Base-by-base conservation (phyloP, 1,140 invertebrate species). In the Zaprionus kolodkinae region DNA sequence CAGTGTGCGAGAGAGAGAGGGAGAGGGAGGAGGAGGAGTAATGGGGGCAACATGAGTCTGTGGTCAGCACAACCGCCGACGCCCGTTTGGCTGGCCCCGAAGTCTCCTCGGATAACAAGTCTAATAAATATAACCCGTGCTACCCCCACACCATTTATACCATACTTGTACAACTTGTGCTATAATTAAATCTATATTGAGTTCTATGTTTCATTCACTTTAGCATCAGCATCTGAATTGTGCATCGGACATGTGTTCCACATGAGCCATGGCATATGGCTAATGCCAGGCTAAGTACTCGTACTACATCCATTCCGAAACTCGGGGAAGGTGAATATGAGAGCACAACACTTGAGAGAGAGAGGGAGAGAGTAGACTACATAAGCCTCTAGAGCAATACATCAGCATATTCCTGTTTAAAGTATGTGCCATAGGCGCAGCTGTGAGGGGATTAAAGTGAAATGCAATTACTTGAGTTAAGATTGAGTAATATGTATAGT, bases 171-270 rank as follows among this genome's bases (percentile, higher is more conserved):
- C 52, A 25, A 56, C 57, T 65, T 65, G 69, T 66, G 69, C 77
- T 87, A 87, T 87, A 83, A 78, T 87, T 87, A 87, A 86, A 86
- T 69, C 60, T 72, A 86, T 78, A 85, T 86, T 73, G 78, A 80
- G 69, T 76, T 65, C 10, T 7, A 9, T 45, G 13, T 40, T 7
- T 25, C 45, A 35, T 35, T 7, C 10, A 9, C 7, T 6, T 35
- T 2, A 35, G 33, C 7, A 6, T 50, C 45, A 11, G 9, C n/a
- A 21, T 21, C 21, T 21, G 21, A 21, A 40, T 69, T 62, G 57
- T 64, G 62, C 38, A 13, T 54, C 27, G 27, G 72, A 68, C 66
- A 69, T 69, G 65, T 68, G 68, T 76, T 79, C 68, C 62, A 30
- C 27, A 30, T 87, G 83, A 88, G 88, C 80, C 79, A 52, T 71